These are phyloP conservation scores for Desoria tigrina DNA, from an alignment of 2,888 invertebrate species.

Conservation along the genomic window DNA sequence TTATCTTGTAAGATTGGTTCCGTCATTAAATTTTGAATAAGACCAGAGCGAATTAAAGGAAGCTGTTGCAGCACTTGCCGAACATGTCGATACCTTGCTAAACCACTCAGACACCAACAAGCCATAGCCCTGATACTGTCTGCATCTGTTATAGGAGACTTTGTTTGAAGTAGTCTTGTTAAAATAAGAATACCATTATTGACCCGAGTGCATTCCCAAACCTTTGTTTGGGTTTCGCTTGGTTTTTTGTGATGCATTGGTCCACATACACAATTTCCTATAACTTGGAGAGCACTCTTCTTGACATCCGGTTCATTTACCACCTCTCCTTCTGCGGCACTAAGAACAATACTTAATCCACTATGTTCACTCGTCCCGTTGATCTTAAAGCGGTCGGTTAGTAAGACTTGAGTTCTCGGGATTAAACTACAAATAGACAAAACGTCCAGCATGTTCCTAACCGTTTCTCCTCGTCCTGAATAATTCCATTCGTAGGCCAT, in stretches of 20 bases:
- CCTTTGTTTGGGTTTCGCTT: constrained; percentile 79
- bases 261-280: constrained; percentile 92
- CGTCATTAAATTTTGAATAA: constrained; percentile 76
- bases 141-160: constrained; percentile 91
- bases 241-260: constrained; percentile 73
- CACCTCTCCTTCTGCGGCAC: constrained; percentile 87
- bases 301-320: constrained; percentile 66
- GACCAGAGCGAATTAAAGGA: constrained; percentile 52
- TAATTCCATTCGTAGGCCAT: constrained; percentile 91
- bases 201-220: constrained; percentile 91
- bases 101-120: constrained; percentile 86
- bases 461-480: constrained; percentile 79
- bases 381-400: constrained; percentile 64
- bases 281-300: constrained; percentile 72
- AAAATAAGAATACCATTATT: constrained; percentile 94
- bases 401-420: constrained; percentile 68
- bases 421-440: constrained; percentile 86
- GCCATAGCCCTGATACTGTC: constrained; percentile 91
- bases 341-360: constrained; percentile 77
- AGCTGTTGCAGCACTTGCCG: constrained; percentile 50
- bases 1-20: constrained; percentile 97
- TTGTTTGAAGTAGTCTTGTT: constrained; percentile 46
- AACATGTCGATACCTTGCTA: constrained; percentile 75
- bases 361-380: constrained; percentile 72
- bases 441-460: constrained; percentile 79